phyloP scores from a whole-genome alignment of 2,113 vertebrate species.

The Pangasianodon gigas region DNA sequence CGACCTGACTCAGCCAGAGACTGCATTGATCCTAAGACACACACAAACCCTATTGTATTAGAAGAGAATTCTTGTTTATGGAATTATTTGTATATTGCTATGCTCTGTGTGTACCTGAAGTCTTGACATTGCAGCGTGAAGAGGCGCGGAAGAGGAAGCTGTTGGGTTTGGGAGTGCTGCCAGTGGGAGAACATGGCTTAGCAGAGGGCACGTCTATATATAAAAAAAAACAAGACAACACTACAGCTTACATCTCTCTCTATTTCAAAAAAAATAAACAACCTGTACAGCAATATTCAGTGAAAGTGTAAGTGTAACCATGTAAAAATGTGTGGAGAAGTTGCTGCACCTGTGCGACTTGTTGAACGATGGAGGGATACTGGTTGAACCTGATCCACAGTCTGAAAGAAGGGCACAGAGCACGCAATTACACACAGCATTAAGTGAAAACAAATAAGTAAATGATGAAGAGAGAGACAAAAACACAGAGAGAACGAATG shows the following conservation, averaged over 20 bases:
- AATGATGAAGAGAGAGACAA: not conserved
- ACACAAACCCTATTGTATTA: not conserved
- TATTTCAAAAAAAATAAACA: not conserved
- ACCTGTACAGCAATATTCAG: not conserved
- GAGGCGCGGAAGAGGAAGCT: conserved; percentile 86
- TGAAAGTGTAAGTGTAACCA: not conserved
- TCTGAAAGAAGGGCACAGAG: conserved; percentile 56
- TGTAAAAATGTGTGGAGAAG: not conserved
- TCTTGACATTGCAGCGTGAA: conserved; percentile 72
- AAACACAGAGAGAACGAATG: not conserved
- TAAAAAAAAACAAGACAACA: conserved; percentile 32
- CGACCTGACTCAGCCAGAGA: conserved; percentile 68
- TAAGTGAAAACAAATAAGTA: not conserved
- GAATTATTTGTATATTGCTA: not conserved
- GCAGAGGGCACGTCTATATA: conserved; percentile 55
- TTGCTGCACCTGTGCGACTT: conserved; percentile 60
- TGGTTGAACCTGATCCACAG: conserved; percentile 66
- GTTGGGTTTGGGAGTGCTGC: conserved; percentile 78
- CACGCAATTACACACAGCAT: not conserved
- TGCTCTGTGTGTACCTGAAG: conserved; percentile 65
- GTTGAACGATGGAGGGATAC: conserved; percentile 59
- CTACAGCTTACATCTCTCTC: not conserved
- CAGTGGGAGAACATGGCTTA: conserved; percentile 66
- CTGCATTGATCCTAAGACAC: conserved; percentile 54
- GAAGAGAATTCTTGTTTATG: not conserved